Percentiles rank a stretch among this genome's conserved stretches.
phyloP scores from a whole-genome alignment of 2,888 invertebrate species.

The Xestia c-nigrum region DNA sequence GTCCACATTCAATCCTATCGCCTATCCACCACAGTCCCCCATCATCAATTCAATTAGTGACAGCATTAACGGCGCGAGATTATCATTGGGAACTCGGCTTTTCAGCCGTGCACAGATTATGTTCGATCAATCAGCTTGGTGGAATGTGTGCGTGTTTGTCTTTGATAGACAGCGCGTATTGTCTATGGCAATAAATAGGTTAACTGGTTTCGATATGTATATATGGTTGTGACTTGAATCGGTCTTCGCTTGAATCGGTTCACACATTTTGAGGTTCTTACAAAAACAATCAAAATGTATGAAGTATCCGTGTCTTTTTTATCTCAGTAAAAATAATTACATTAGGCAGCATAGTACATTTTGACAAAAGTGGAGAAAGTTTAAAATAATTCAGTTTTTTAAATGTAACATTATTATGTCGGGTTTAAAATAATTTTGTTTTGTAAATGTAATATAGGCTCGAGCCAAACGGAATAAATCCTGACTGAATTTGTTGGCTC shows the following conservation, averaged over 20 bases:
- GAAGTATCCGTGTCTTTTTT: background rate
- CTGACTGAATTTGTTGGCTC: too few species aligned
- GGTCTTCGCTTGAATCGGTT: background rate
- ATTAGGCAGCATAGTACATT: too few species aligned
- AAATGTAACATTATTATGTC: too few species aligned
- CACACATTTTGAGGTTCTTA: background rate
- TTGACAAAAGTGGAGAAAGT: too few species aligned
- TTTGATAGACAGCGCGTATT: conserved; percentile 31
- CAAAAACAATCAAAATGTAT: background rate
- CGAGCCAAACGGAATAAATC: too few species aligned
- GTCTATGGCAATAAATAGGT: conserved; percentile 10
- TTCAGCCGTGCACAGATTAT: conserved; percentile 53
- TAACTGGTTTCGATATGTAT: conserved; percentile 11
- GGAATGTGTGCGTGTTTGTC: conserved; percentile 37
- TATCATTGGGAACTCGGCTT: conserved; percentile 51
- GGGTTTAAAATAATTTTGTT: too few species aligned
- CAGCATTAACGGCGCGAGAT: conserved; percentile 48
- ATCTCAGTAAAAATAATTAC: background rate
- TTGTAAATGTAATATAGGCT: too few species aligned
- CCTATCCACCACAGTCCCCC: conserved; percentile 12
- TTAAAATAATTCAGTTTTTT: too few species aligned
- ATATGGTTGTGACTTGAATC: background rate
- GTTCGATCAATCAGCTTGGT: conserved; percentile 43
- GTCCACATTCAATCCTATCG: conserved; percentile 5
- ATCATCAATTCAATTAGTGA: conserved; percentile 64